Evolutionary conservation across 2,888 invertebrate species (phyloP), one percentile per base, ranked within the genome.

Genomic region (Apamea epomidion): DNA sequence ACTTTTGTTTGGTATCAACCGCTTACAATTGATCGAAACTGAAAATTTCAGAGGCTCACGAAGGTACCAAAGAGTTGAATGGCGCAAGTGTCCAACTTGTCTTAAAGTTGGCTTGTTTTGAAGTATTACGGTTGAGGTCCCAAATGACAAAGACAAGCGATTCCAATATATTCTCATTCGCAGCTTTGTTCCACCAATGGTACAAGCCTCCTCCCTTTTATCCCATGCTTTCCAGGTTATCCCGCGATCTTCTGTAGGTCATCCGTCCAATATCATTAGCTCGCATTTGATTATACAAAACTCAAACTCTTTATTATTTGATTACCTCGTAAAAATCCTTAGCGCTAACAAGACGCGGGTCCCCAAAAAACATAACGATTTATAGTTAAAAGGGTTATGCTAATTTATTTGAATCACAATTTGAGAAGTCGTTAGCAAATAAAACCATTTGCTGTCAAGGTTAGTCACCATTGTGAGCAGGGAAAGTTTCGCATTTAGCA

Each of bases 81-180:
- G 78, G 73, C 83, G 81, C 82, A 84, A 89, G 77, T 87, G 88
- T 89, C 88, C 81, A 88, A 89, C 87, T 88, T 82, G 85, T 86
- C 83, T 12, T n/a, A n/a, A 87, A 90, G 88, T 90, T 87, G 73
- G 72, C 73, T 85, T 86, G 84, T 89, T 90, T 84, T 82, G 84
- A 81, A 87, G 74, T 79, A 76, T 86, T 79, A 64, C 25, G 54
- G 37, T 3, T 25, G 54, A 29, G 72, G 78, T 21, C 48, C 32
- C 32, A 76, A 51, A 18, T 16, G 0, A 25, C 16, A 37, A 64
- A 8, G 18, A 16, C 2, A 25, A 2, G 51, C 48, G 58, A 25
- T 37, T 65, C 0, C 6, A n/a, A 16, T 16, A 48, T 64, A 18
- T 29, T 12, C 29, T 72, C 18, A 21, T 16, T 32, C 16, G 16